These are phyloP conservation scores for Tortricodes alternella DNA, from an alignment of 2,888 invertebrate species.

Conservation along the genomic window DNA sequence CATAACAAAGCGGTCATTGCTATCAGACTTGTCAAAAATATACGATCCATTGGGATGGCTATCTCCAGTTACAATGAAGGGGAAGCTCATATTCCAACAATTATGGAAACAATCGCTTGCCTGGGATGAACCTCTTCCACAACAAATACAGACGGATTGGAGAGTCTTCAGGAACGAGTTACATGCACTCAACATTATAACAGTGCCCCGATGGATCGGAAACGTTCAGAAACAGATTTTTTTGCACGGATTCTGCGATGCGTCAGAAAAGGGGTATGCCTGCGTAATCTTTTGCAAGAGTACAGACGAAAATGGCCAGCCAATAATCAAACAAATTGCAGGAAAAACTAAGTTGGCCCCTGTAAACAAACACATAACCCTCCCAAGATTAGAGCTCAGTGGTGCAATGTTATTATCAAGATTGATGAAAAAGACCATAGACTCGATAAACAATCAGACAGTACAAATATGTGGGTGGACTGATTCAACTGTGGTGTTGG, in stretches of 20 bases:
- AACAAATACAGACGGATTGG: not conserved
- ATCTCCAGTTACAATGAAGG: constrained; percentile 16
- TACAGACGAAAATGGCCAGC: not conserved
- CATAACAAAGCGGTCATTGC: not conserved
- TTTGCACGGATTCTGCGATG: not conserved
- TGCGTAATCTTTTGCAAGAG: not conserved
- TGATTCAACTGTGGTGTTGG: constrained; percentile 34
- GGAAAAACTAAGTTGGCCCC: not conserved
- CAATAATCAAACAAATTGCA: not conserved
- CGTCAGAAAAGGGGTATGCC: not conserved
- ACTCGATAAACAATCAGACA: not conserved
- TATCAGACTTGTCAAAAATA: constrained; percentile 5
- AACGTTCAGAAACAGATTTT: not conserved
- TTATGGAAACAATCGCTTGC: not conserved
- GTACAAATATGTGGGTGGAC: constrained; percentile 30
- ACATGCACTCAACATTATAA: not conserved
- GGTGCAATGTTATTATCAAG: not conserved
- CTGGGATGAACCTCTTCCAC: not conserved
- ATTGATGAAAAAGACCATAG: not conserved
- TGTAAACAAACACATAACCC: not conserved
- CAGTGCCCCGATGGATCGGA: constrained; percentile 2
- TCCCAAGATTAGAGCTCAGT: not conserved
- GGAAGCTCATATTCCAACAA: constrained; percentile 25
- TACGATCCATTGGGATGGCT: constrained; percentile 24
- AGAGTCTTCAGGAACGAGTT: not conserved